These are phyloP conservation scores for Matsumurasca onukii DNA, from an alignment of 1,140 invertebrate genomes.

Conservation along the genomic window DNA sequence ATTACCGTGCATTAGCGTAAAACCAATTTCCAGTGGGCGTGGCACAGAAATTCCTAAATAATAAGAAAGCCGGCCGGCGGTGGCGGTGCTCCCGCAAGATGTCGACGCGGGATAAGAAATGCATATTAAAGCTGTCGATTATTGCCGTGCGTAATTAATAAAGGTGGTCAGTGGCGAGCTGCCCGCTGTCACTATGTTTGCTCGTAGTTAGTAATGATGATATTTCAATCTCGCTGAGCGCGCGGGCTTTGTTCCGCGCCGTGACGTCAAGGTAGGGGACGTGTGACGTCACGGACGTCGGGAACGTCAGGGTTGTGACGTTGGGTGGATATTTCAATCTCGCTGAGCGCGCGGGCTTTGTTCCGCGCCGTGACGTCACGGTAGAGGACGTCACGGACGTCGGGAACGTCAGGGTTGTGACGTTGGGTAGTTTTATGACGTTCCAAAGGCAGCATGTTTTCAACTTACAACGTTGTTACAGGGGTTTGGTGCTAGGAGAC, in stretches of 20 bases:
- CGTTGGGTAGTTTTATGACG: too few relatives aligned
- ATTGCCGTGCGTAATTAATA: conserved; percentile 11
- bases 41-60: conserved; percentile 12
- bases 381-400: neutral
- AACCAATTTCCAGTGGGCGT: conserved; percentile 13
- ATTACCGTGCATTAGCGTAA: conserved; percentile 15
- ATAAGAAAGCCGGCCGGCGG: conserved; percentile 11
- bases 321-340: neutral
- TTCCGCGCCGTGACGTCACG: neutral
- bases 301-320: neutral
- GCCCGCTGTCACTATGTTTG: conserved; percentile 13
- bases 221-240: conserved; percentile 8
- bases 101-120: conserved; percentile 9
- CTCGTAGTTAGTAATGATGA: conserved; percentile 8
- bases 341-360: neutral
- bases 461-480: too few relatives aligned
- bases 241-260: conserved; percentile 13
- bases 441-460: too few relatives aligned
- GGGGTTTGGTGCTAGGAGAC: too few relatives aligned
- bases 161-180: neutral
- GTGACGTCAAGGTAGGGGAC: neutral
- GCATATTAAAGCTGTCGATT: conserved; percentile 1
- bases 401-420: neutral
- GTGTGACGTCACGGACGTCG: neutral
- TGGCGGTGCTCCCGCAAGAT: neutral